Percentiles rank a stretch among this genome's conserved stretches.
phyloP scores from a whole-genome alignment of 2,113 vertebrate genomes.

The Verasper variegatus region DNA sequence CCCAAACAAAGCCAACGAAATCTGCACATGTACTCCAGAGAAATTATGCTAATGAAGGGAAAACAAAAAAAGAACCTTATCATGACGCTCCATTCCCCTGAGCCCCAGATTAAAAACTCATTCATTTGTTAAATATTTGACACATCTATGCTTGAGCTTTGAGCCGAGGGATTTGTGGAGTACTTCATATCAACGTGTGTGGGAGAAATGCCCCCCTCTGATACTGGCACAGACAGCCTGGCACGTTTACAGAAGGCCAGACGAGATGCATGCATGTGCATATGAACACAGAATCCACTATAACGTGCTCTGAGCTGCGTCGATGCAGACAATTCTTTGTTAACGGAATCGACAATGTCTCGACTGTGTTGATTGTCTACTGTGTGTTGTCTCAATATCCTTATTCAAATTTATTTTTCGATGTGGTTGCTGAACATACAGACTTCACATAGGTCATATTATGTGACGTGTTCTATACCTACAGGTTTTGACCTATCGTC shows the following conservation, averaged over 20 bases:
- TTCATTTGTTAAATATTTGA: constrained; percentile 86
- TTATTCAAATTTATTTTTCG: constrained; percentile 20
- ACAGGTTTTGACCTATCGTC: constrained; percentile 35
- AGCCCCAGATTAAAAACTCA: constrained; percentile 84
- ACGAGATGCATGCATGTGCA: constrained; percentile 54
- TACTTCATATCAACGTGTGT: constrained; percentile 82
- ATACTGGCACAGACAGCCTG: constrained; percentile 74
- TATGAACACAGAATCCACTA: constrained; percentile 45
- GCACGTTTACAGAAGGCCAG: constrained; percentile 70
- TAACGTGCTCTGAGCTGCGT: constrained; percentile 41
- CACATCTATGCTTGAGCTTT: constrained; percentile 81
- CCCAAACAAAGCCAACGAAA: constrained; percentile 80
- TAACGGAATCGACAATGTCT: constrained; percentile 13
- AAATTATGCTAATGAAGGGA: constrained; percentile 82
- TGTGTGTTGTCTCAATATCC: constrained; percentile 20
- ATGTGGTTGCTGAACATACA: background rate
- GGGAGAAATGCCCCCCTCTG: constrained; percentile 77
- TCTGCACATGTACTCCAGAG: constrained; percentile 81
- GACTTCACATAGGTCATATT: background rate
- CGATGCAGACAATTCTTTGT: constrained; percentile 45
- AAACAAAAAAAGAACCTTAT: constrained; percentile 81
- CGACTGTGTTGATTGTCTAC: constrained; percentile 23
- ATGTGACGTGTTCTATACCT: background rate
- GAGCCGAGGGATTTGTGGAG: constrained; percentile 73
- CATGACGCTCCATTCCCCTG: constrained; percentile 79